phyloP scores from a whole-genome alignment of 2,888 invertebrate genomes.

The Perdita meconis region DNA sequence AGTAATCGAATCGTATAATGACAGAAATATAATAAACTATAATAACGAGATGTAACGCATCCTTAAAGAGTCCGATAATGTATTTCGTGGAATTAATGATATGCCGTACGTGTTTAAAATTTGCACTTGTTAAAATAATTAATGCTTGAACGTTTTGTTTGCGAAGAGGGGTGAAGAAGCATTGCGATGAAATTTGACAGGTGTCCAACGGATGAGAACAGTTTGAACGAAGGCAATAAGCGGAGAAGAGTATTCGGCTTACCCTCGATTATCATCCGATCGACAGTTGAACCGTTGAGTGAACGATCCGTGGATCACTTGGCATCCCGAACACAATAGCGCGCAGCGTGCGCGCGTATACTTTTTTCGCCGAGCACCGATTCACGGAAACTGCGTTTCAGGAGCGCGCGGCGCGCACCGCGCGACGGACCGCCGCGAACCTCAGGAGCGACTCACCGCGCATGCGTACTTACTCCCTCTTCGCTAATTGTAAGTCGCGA shows the following conservation, averaged over 20 bases:
- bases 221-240: neutral
- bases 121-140: too few relatives aligned
- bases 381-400: slow-evolving; percentile 83
- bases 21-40: too few relatives aligned
- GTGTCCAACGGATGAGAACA: slow-evolving; percentile 6
- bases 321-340: slow-evolving; percentile 60
- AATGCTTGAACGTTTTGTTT: too few relatives aligned
- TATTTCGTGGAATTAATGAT: too few relatives aligned
- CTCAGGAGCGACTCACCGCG: slow-evolving; percentile 62
- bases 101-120: too few relatives aligned
- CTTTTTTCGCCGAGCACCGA: slow-evolving; percentile 80
- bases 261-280: slow-evolving; percentile 62
- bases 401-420: slow-evolving; percentile 73
- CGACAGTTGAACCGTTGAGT: slow-evolving; percentile 38
- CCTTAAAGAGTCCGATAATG: too few relatives aligned
- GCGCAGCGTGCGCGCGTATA: slow-evolving; percentile 68
- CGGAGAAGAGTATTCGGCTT: slow-evolving; percentile 31
- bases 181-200: slow-evolving; percentile 36
- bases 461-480: slow-evolving; percentile 74
- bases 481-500: slow-evolving; percentile 36
- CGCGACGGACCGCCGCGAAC: slow-evolving; percentile 64
- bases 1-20: too few relatives aligned
- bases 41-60: too few relatives aligned
- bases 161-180: too few relatives aligned
- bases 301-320: slow-evolving; percentile 36